phyloP scores from a whole-genome alignment of 2,888 invertebrate species.

The Lithophane semibrunnea region DNA sequence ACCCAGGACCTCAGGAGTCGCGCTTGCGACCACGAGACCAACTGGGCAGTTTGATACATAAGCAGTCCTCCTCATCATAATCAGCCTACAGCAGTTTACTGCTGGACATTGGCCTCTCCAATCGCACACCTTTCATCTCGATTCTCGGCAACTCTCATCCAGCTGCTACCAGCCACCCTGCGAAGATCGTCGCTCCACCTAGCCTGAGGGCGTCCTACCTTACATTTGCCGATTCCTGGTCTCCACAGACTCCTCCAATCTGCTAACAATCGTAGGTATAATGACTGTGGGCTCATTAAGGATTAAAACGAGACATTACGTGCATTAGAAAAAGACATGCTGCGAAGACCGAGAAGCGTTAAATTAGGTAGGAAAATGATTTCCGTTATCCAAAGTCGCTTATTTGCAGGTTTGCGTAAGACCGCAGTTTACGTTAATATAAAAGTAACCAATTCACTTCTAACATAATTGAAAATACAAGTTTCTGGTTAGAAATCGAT shows the following conservation, averaged over 20 bases:
- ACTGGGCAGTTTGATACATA: not conserved
- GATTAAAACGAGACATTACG: not conserved
- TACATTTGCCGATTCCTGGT: not conserved
- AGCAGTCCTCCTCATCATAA: not conserved
- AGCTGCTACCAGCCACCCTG: not conserved
- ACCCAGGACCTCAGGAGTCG: no score
- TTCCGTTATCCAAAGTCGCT: not conserved
- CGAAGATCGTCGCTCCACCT: no score
- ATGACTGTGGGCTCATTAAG: not conserved
- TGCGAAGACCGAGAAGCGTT: not conserved
- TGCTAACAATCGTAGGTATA: not conserved
- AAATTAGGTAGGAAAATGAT: not conserved
- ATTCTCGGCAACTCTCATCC: not conserved
- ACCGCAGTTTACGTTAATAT: no score
- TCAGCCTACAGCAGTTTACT: not conserved
- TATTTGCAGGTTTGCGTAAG: not conserved
- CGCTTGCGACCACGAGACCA: no score
- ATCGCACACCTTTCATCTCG: not conserved
- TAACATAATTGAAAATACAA: not conserved
- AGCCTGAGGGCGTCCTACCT: not conserved
- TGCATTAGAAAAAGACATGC: not conserved
- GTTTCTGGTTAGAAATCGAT: not conserved
- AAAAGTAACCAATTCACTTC: not conserved
- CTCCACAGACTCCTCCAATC: not conserved
- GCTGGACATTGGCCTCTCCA: not conserved